Percentiles rank a stretch among this genome's conserved stretches.
phyloP scores from a whole-genome alignment of 2,797 vertebrate genomes.

The Tarsius wallacei region DNA sequence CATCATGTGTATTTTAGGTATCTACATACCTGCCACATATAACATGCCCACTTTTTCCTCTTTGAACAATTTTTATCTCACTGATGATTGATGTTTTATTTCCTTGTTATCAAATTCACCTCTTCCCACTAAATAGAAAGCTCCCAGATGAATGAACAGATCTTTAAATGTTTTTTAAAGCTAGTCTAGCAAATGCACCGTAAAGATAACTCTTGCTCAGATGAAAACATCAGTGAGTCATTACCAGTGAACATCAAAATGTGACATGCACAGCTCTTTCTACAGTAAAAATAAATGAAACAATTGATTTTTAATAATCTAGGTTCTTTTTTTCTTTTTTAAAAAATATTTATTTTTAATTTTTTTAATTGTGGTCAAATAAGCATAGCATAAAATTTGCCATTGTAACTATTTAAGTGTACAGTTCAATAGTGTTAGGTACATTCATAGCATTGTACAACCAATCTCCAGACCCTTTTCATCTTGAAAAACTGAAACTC shows the following conservation, averaged over 20 bases:
- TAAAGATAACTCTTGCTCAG: not conserved
- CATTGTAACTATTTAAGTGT: not conserved
- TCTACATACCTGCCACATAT: not conserved
- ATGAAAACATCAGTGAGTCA: conserved; percentile 10
- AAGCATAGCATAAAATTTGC: not conserved
- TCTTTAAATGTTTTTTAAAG: not conserved
- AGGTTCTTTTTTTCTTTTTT: not conserved
- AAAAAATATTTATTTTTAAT: not conserved
- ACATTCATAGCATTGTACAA: not conserved
- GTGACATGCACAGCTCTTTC: conserved; percentile 12
- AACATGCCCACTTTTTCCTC: not conserved
- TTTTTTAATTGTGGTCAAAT: not conserved
- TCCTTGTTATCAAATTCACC: conserved; percentile 16
- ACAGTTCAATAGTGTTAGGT: not conserved
- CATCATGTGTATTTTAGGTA: not conserved
- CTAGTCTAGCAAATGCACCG: not conserved
- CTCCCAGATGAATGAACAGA: not conserved
- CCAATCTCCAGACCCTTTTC: not conserved
- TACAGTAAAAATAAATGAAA: conserved; percentile 30
- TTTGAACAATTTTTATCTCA: conserved; percentile 48
- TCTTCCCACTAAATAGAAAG: conserved; percentile 44
- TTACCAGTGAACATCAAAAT: not conserved
- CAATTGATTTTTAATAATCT: conserved; percentile 5
- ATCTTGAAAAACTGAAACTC: not conserved
- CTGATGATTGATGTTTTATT: not conserved